Base-by-base conservation (phyloP, 1,140 invertebrate species). In the Cydia fagiglandana region DNA sequence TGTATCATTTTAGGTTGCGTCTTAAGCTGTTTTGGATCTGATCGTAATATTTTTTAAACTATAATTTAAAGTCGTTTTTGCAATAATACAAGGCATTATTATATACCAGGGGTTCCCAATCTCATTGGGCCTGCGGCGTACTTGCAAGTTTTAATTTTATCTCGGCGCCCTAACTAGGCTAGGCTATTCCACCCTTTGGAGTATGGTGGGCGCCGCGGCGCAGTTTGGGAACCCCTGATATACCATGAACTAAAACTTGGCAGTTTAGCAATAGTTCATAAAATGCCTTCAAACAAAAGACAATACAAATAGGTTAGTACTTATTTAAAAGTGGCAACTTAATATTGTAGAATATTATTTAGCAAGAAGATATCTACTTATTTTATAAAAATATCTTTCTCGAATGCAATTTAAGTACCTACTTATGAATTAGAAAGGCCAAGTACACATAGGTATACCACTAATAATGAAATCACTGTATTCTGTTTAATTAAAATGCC, bases 381-480 rank as follows among this genome's bases (percentile, higher is more conserved):
- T 70, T n/a, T 70, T 70, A 70, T 70, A 70, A 70, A 70, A 70
- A 70, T 70, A 70, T 70, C 66, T 45, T 70, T 70, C 66, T 70
- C 66, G 66, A 70, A 70, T 38, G 30, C 30, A 34, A 68, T 68
- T 28, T 28, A 56, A 66, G 64, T 66, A 66, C 13, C 64, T 66
- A 70, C 66, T 70, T 70, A 70, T 41, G 66, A 34, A 70, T 70
- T 70, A 70, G 9, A 41, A 70, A 70, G 66, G 34, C 66, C 30
- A 70, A 70, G 30, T 70, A 68, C 64, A 68, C 30, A 68, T 41
- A 70, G 66, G 38, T 70, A 70, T 70, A 41, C 34, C 66, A 70
- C 66, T 41, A 70, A 17, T 68, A 68, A 68, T 34, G 56, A 61
- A 68, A 68, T 34, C 64, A 68, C 64, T 13, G 61, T 30, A 64